These are phyloP conservation scores for Bufo gargarizans DNA, from an alignment of 2,113 vertebrate genomes.

Conservation along the genomic window DNA sequence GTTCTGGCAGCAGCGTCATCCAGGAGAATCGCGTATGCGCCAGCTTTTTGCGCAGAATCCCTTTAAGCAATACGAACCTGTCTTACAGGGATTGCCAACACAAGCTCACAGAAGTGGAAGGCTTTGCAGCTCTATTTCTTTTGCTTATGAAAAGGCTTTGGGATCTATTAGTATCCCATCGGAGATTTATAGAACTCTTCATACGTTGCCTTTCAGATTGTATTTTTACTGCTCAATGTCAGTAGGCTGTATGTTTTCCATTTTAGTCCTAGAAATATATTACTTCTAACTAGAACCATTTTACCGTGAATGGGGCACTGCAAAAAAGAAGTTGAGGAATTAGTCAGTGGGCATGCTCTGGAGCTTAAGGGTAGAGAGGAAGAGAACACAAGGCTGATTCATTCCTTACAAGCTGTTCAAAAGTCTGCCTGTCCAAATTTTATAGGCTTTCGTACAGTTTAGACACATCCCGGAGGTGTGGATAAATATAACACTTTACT, in stretches of 20 bases:
- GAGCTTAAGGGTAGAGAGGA: conserved; percentile 15
- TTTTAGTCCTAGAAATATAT: conserved; percentile 8
- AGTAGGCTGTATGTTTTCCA: conserved; percentile 2
- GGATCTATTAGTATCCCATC: background rate
- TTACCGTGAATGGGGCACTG: background rate
- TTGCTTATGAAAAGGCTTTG: background rate
- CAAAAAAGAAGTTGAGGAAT: background rate
- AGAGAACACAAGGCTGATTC: conserved; percentile 34
- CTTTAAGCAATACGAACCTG: no score
- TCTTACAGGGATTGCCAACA: background rate
- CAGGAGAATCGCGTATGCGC: no score
- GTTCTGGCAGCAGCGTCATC: no score
- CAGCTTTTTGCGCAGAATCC: no score
- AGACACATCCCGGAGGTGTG: conserved; percentile 49
- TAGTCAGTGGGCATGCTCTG: background rate
- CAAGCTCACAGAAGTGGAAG: background rate
- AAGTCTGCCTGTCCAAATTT: conserved; percentile 32
- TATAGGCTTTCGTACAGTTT: conserved; percentile 16
- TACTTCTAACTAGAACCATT: background rate
- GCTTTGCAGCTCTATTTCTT: background rate
- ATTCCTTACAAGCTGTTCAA: conserved; percentile 37
- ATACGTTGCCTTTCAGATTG: background rate
- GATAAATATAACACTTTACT: conserved; percentile 46
- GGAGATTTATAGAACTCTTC: background rate
- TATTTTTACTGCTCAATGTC: conserved; percentile 7